Evolutionary conservation across 2,888 invertebrate species (phyloP).

Genomic region (Copidosoma aretas): DNA sequence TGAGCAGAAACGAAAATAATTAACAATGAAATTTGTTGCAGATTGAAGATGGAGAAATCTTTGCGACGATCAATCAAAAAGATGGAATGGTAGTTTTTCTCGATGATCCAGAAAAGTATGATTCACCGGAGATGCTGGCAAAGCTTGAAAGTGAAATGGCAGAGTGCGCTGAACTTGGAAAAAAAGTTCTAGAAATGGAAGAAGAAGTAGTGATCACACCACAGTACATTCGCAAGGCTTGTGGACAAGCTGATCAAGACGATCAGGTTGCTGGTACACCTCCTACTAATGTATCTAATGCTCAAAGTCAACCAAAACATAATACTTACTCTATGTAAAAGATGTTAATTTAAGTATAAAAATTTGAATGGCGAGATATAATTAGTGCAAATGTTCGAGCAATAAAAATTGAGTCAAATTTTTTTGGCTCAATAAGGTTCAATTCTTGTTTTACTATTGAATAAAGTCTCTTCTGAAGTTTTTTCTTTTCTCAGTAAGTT

Average conservation of each 20-base stretch:
- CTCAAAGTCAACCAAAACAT: constrained; percentile 59
- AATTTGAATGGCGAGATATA: neutral
- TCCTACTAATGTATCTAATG: constrained; percentile 56
- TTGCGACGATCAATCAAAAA: constrained; percentile 95
- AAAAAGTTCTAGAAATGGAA: constrained; percentile 90
- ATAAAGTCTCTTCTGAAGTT: too few relatives aligned
- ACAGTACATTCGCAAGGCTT: constrained; percentile 71
- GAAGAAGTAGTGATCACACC: constrained; percentile 93
- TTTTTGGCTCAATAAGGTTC: too few relatives aligned
- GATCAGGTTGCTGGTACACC: constrained; percentile 56
- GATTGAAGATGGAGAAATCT: constrained; percentile 97
- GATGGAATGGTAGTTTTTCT: constrained; percentile 98
- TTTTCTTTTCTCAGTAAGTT: too few relatives aligned
- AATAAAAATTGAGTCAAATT: too few relatives aligned
- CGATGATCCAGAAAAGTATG: constrained; percentile 94
- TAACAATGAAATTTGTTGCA: constrained; percentile 56
- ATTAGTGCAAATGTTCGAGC: too few relatives aligned
- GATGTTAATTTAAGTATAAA: constrained; percentile 37
- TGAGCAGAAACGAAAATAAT: too few relatives aligned
- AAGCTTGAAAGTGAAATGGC: constrained; percentile 86
- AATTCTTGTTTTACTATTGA: neutral
- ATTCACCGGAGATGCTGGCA: constrained; percentile 86
- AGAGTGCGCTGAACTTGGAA: constrained; percentile 85
- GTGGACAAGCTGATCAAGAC: constrained; percentile 60
- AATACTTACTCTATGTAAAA: constrained; percentile 61